Base-by-base conservation (phyloP, 2,797 vertebrate species). In the Melanitta fusca region DNA sequence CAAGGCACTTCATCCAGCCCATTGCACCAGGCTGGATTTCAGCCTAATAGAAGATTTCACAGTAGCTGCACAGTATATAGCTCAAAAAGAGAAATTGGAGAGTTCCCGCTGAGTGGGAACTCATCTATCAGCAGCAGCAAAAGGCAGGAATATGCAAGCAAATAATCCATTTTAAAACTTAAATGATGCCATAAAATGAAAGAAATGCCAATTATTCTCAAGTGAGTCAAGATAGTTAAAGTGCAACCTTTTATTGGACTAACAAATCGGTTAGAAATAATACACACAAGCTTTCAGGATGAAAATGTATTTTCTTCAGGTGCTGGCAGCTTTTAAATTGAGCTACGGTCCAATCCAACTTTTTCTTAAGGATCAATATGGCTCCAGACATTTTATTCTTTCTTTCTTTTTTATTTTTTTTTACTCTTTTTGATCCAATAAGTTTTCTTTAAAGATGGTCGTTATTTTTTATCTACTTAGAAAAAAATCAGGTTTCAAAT, bases 191-290 rank as follows among this genome's bases (percentile, higher is more conserved):
- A 95, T 97, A 95, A 96, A 97, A 93, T 88, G 93, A 95, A 95
- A 96, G 93, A 96, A 96, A 97, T 88, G 90, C 86, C 96, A 95
- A 95, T 96, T 96, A 96, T 96, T 95, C 86, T 95, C 92, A 94
- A 96, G 93, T 93, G 95, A 95, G 95, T 87, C 96, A 93, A 88
- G 92, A 94, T 72, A 95, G 75, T 95, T 96, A 95, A 97, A 96
- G 79, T 95, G 84, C 90, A 96, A 89, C 94, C 86, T 95, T 95
- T 95, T 96, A 97, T 89, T 93, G 94, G 95, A 85, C 94, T 97
- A 96, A 97, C 96, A 96, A 92, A 96, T 95, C 36, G 72, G 93
- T 75, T 95, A 94, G 94, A 92, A 95, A 96, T 85, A 85, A 90
- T 90, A 80, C 86, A 85, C 69, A 83, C 84, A 89, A 91, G 93